Evolutionary conservation across 2,888 invertebrate genomes (phyloP).

Genomic region (Nephrotoma flavescens): DNA sequence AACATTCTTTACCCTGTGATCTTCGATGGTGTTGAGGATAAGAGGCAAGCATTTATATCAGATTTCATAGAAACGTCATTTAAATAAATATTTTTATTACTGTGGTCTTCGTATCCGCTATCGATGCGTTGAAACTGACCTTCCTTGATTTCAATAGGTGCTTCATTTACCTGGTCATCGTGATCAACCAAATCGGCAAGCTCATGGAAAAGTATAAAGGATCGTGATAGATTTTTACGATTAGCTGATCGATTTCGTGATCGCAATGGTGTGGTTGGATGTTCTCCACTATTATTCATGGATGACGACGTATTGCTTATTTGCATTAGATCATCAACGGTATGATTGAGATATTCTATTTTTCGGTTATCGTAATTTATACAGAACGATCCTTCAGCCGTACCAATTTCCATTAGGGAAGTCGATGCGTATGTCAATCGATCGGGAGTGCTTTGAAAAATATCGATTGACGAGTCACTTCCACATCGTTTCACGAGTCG

Average conservation of each 20-base stretch:
- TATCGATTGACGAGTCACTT: not conserved
- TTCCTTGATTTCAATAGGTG: not conserved
- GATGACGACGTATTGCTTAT: constrained; percentile 22
- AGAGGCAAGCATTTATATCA: not conserved
- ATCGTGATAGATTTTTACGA: constrained; percentile 30
- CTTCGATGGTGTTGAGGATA: not conserved
- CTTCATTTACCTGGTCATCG: not conserved
- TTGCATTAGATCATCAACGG: constrained; percentile 23
- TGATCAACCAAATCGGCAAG: constrained; percentile 14
- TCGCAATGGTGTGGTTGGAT: constrained; percentile 23
- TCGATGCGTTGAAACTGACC: constrained; percentile 16
- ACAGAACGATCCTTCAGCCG: not conserved
- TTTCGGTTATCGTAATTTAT: not conserved
- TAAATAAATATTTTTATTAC: not conserved
- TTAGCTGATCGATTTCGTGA: constrained; percentile 23
- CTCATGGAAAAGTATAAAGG: constrained; percentile 22
- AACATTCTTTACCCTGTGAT: not conserved
- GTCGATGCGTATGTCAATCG: constrained; percentile 4
- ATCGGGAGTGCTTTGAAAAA: constrained; percentile 11
- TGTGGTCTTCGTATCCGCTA: constrained; percentile 28
- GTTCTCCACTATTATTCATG: constrained; percentile 13
- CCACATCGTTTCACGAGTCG: not conserved
- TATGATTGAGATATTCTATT: constrained; percentile 5
- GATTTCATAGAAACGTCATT: not conserved
- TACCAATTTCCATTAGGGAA: not conserved